phyloP scores from a whole-genome alignment of 2,113 vertebrate genomes.

The Chloroceryle aenea region DNA sequence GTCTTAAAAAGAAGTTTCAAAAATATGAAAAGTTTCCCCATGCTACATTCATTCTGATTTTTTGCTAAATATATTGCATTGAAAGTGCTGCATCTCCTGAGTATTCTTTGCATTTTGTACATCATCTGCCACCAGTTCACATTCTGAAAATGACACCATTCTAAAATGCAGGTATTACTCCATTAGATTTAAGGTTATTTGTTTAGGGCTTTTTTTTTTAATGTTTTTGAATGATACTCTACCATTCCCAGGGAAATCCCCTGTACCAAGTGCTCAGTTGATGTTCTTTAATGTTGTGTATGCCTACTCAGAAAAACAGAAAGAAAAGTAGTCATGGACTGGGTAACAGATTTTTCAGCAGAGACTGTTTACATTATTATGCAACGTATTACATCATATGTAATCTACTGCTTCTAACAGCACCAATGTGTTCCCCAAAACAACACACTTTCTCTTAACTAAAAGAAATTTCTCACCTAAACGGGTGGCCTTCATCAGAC shows the following conservation, averaged over 20 bases:
- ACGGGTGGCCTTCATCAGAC: slow-evolving; percentile 95
- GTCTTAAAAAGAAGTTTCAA: neutral
- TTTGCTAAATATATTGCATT: neutral
- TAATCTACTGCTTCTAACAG: neutral
- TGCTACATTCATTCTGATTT: neutral
- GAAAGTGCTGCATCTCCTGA: neutral
- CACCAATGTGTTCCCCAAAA: neutral
- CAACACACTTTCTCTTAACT: neutral
- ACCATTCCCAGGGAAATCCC: neutral
- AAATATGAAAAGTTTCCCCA: neutral
- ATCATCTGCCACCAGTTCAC: neutral
- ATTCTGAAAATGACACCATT: neutral
- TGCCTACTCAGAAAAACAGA: neutral
- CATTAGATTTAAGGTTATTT: neutral
- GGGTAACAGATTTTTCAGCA: neutral
- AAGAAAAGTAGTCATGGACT: neutral
- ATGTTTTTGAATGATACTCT: neutral
- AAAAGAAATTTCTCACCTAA: slow-evolving; percentile 85
- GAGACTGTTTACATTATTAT: neutral
- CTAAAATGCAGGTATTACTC: neutral
- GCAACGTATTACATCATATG: neutral
- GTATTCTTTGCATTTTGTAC: neutral
- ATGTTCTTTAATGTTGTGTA: neutral
- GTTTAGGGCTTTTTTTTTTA: neutral
- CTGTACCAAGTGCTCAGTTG: neutral